Percentiles rank a stretch among this genome's conserved stretches.
Conservation (phyloP, 2,113 vertebrate species). For the Lepus europaeus region DNA sequence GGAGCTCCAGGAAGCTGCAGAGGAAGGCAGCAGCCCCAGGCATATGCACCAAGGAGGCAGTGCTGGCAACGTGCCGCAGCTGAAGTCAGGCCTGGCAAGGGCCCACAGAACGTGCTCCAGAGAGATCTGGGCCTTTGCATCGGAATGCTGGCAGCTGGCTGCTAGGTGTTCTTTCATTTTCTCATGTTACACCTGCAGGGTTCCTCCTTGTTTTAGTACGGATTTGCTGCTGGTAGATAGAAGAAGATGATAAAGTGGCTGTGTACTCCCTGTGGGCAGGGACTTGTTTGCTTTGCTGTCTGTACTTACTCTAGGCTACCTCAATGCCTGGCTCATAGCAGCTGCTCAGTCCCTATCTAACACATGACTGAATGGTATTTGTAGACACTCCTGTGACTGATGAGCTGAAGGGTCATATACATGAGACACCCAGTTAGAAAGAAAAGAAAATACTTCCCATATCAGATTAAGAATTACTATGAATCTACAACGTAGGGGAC, state of each 20-base stretch:
- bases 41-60: not conserved
- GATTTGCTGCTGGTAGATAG: not conserved
- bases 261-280: not conserved
- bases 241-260: not conserved
- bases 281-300: not conserved
- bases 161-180: not conserved
- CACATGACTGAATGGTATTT: not conserved
- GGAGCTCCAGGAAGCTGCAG: not conserved
- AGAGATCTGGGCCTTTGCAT: not conserved
- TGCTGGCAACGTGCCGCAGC: not conserved
- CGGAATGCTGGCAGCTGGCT: not conserved
- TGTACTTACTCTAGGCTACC: too few species aligned
- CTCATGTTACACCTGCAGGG: not conserved
- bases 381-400: too few species aligned
- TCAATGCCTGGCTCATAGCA: not conserved
- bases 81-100: not conserved
- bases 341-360: not conserved
- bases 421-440: not conserved
- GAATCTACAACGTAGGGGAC: not conserved
- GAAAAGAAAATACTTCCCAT: not conserved
- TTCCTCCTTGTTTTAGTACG: not conserved
- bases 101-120: accelerated
- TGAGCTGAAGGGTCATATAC: not conserved
- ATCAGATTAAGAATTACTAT: not conserved
- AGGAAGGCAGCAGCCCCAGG: not conserved